Conservation (phyloP, 2,797 vertebrate species). For the Garrulus glandarius region DNA sequence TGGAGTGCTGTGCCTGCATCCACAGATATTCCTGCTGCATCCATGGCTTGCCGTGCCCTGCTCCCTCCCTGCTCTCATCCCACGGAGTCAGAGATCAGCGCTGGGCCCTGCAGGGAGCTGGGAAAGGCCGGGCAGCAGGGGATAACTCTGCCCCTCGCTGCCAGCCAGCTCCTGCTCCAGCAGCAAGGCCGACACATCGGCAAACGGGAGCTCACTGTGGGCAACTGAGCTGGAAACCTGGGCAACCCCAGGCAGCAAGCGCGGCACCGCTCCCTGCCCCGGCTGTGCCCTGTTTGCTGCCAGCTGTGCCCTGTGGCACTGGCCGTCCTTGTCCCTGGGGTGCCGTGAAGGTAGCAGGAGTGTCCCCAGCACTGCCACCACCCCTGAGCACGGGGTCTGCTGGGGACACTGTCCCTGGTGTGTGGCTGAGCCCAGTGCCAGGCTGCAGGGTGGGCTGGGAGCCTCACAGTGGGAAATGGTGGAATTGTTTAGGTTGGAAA, state of each 20-base stretch:
- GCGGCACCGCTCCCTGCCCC: not conserved
- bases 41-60: rapidly evolving
- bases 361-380: not conserved
- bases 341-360: not conserved
- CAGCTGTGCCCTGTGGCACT: rapidly evolving
- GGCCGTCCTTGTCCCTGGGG: not conserved
- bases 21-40: rapidly evolving
- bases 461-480: not conserved
- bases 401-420: rapidly evolving
- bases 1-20: not conserved
- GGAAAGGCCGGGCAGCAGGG: not conserved
- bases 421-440: not conserved
- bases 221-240: not conserved
- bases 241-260: rapidly evolving
- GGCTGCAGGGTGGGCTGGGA: not conserved
- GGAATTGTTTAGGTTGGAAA: not conserved
- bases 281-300: not conserved
- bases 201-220: not conserved
- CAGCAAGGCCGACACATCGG: not conserved
- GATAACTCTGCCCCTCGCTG: not conserved
- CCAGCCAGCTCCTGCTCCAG: not conserved
- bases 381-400: not conserved
- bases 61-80: not conserved
- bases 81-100: rapidly evolving
- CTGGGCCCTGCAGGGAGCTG: not conserved